phyloP scores from a whole-genome alignment of 1,140 invertebrate species.

The Aphis gossypii region DNA sequence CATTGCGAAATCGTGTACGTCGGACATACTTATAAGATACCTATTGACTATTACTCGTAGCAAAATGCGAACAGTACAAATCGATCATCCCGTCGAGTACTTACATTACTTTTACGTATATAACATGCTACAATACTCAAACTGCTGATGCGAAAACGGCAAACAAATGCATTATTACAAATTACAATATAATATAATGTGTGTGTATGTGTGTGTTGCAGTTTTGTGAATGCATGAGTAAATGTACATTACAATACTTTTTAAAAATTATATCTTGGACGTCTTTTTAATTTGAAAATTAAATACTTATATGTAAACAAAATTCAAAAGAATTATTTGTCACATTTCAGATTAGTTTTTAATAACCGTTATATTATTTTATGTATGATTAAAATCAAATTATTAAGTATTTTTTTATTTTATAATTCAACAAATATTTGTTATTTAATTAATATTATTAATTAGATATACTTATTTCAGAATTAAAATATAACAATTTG shows the following conservation, averaged over 20 bases:
- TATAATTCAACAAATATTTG: too few species aligned
- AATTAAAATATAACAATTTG: not conserved
- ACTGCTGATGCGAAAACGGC: not conserved
- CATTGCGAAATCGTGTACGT: not conserved
- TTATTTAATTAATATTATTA: too few species aligned
- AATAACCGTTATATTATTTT: not conserved
- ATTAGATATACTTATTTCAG: not conserved
- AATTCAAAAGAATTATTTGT: not conserved
- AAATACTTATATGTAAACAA: too few species aligned
- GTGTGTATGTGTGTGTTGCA: not conserved
- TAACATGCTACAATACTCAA: not conserved
- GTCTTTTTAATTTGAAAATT: not conserved
- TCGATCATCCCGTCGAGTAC: not conserved
- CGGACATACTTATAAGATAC: not conserved
- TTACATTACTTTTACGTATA: too few species aligned
- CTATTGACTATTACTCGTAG: not conserved
- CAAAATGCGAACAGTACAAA: not conserved
- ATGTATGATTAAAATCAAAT: not conserved
- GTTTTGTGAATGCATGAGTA: not conserved
- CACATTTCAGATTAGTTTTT: not conserved
- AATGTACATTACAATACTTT: too few species aligned
- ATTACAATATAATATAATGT: not conserved
- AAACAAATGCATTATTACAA: not conserved
- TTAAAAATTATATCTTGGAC: not conserved
- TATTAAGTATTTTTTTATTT: not conserved